Base-by-base conservation (phyloP, 1,140 invertebrate genomes). In the Lasaia peninsularis region DNA sequence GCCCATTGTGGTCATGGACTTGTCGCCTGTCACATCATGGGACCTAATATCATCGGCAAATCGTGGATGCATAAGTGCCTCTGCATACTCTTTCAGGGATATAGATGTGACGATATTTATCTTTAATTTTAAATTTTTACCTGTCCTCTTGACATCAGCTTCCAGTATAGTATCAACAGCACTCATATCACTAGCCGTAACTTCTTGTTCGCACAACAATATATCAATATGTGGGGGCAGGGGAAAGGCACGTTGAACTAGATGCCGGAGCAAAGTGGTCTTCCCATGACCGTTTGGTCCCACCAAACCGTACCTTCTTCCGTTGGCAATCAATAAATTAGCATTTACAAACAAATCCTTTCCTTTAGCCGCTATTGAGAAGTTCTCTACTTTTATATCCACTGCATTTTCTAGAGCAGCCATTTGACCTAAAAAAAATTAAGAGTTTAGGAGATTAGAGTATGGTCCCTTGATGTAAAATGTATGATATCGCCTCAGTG, bases 221-320 rank as follows among this genome's bases (percentile, higher is more conserved):
- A 99, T 96, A 90, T 99, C 99, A 67, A 99, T 99, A 69, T 96
- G 97, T 0, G 96, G 94, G 1, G 99, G 99, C 76, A 99, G 98
- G 54, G 94, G 94, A 67, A 99, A 95, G 4, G 94, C 94, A 74
- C 96, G 90, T 53, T 94, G 94, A 0, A 82, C 95, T 71, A 99
- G 94, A 77, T 99, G 98, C 54, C 97, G 93, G 12, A 99, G 88
- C 11, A 99, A 80, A 0, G 99, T 99, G n/a, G 98, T 99, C 91
- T 99, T 99, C 10, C 99, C 98, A 91, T 99, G 97, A 2, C 98
- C 98, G 90, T 99, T 99, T 3, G 98, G 99, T 35, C 99, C 99
- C 20, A 99, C 98, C 4, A 99, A 90, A 77, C 99, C 99, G 88
- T 99, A 99, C 75, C 97, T 93, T 60, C 98, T 92, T 0, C 97